Evolutionary conservation across 2,888 invertebrate species (phyloP).

Genomic region (Apomyelois bistriatella): DNA sequence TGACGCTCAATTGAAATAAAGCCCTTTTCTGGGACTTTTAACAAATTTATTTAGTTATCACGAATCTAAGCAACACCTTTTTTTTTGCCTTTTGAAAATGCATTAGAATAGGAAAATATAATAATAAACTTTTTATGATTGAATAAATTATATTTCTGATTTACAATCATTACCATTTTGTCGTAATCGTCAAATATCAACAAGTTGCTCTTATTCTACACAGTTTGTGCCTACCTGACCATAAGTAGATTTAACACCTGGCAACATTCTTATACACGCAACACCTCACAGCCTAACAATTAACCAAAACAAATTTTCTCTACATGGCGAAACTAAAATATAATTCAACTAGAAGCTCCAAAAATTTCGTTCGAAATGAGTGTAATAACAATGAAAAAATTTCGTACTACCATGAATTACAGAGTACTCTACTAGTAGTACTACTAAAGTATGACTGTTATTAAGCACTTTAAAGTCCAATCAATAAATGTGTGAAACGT

Average conservation of each 20-base stretch:
- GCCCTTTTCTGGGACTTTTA: too few relatives aligned
- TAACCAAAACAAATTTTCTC: slow-evolving; percentile 17
- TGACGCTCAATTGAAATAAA: too few relatives aligned
- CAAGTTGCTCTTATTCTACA: slow-evolving; percentile 57
- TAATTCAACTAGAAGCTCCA: slow-evolving; percentile 4
- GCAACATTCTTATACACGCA: slow-evolving; percentile 37
- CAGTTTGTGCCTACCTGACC: slow-evolving; percentile 68
- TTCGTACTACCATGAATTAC: too few relatives aligned
- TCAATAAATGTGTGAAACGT: not conserved
- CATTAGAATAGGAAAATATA: slow-evolving; percentile 16
- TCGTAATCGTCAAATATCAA: slow-evolving; percentile 71
- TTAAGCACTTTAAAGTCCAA: slow-evolving; percentile 3
- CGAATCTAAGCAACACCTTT: too few relatives aligned
- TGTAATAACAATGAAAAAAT: not conserved
- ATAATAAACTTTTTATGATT: slow-evolving; percentile 33
- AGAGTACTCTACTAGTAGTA: too few relatives aligned
- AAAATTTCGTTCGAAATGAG: not conserved
- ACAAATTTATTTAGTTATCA: too few relatives aligned
- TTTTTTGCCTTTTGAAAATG: too few relatives aligned
- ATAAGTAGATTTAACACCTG: slow-evolving; percentile 29
- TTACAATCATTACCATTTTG: slow-evolving; percentile 66
- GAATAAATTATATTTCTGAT: slow-evolving; percentile 77
- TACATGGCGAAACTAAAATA: slow-evolving; percentile 7
- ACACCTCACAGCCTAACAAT: slow-evolving; percentile 45
- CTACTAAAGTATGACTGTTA: not conserved